Base-by-base conservation (phyloP, 2,113 vertebrate species). In the Melanerpes formicivorus region DNA sequence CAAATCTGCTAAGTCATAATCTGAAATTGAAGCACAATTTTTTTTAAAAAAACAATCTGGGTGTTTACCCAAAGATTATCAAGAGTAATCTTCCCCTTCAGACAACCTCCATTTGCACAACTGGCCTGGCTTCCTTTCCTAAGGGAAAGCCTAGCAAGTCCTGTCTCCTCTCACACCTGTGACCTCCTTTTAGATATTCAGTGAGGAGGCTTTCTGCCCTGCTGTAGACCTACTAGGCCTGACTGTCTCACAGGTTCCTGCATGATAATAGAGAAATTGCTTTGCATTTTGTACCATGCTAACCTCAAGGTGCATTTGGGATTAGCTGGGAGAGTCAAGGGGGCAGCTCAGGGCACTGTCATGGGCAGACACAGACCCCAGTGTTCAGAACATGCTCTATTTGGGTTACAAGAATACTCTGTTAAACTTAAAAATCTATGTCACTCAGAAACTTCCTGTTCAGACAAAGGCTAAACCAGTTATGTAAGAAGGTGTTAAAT, bases 401-500 rank as follows among this genome's bases (percentile, higher is more conserved):
- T 95, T 62, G 0, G 56, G 23, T 92, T 94, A 80, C 94, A 91
- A 67, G 87, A 80, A 90, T 34, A 40, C 73, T 91, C 58, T 93
- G 69, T 69, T 82, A 88, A 91, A 78, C 63, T 72, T 69, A 83
- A 93, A 95, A 93, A n/a, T 58, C 80, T 73, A 10, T 27, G 4
- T 85, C 82, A 91, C 69, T 72, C 81, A 90, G 89, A 94, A 93
- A 75, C 23, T 88, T 88, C 70, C 85, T 30, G 17, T 91, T 93
- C 91, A 88, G 93, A 95, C 90, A 94, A 96, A 96, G 95, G 85
- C 84, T 86, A 86, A 81, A 70, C 87, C 88, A 91, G 93, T 92
- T 95, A 76, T 70, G 81, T 95, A 95, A 96, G 93, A 92, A 92
- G 95, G 95, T 95, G 84, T 91, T 78, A 96, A 96, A 91, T 88